Evolutionary conservation across 64 coral and sea anemone species (phyloP).

Genomic region (Stichodactyla helianthus): DNA sequence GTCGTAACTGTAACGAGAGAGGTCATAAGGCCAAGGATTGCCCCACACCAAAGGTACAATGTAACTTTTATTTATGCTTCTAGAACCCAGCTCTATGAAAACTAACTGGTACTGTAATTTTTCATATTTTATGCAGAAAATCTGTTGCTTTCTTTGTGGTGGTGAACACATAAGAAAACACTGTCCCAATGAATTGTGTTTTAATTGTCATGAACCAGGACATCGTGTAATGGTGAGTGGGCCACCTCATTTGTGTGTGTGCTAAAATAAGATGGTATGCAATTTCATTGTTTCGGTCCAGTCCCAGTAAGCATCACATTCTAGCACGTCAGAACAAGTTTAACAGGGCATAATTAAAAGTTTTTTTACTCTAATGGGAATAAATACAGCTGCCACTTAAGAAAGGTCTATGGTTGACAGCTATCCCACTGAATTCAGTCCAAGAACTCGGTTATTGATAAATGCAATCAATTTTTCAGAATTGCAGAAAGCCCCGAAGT

Average conservation of each 20-base stretch:
- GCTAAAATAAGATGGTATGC: too few species aligned
- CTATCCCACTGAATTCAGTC: too few species aligned
- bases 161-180: slow-evolving; percentile 38
- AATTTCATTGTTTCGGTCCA: too few species aligned
- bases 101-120: too few species aligned
- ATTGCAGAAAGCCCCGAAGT: slow-evolving; percentile 28
- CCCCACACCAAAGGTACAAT: slow-evolving; percentile 53
- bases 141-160: slow-evolving; percentile 61
- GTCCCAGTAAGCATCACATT: too few species aligned
- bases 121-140: slow-evolving; percentile 27
- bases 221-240: slow-evolving; percentile 29
- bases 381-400: too few species aligned
- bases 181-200: slow-evolving; percentile 70
- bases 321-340: too few species aligned
- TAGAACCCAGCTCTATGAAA: not conserved
- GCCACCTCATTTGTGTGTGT: not conserved
- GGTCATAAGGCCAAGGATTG: slow-evolving; percentile 51
- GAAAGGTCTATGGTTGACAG: too few species aligned
- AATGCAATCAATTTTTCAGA: slow-evolving; percentile 19
- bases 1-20: slow-evolving; percentile 59
- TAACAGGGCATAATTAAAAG: too few species aligned
- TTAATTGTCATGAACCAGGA: slow-evolving; percentile 61
- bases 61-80: not conserved
- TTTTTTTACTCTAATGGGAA: too few species aligned
- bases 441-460: too few species aligned